Evolutionary conservation across 2,888 invertebrate species (phyloP), one percentile per base, ranked within the genome.

Genomic region (Hesperia comma): DNA sequence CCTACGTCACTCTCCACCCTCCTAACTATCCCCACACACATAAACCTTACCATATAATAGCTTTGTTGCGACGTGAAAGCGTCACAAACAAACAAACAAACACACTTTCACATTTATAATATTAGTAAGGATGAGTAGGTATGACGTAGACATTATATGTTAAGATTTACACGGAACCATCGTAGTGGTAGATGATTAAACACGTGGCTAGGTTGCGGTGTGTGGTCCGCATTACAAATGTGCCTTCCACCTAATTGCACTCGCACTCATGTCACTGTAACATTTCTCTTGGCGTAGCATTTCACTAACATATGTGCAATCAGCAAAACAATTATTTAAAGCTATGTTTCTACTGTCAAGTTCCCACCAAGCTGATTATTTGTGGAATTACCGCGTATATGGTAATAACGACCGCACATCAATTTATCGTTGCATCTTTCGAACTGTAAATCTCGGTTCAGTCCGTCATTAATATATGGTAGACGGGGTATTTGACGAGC

Each of bases 261-360:
- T 71, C 70, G 73, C 73, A 71, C 79, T 83, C 82, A 82, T 83
- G 80, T 81, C 81, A 79, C 80, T 81, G 70, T 70, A 75, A 71
- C 75, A 75, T 76, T 75, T 76, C 78, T 76, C 72, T 74, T 74
- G 74, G 75, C 76, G 73, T 76, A 74, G 72, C 75, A 74, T 76
- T 76, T 77, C 75, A 74, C 72, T 72, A 75, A 77, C 74, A 68
- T 70, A 80, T 79, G 77, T 71, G 77, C 81, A 84, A 82, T 85
- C 78, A 66, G 46, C 54, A 37, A 55, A 66, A 66, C 66, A 54
- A 66, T 66, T 61, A 66, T 55, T 61, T 67, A 67, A 68, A 67
- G 68, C 46, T 64, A 70, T 67, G 69, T 69, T 69, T 69, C 61
- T 46, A 60, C 67, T 58, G 62, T 67, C 67, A 53, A 64, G 62